These are phyloP conservation scores for Hippoglossus hippoglossus DNA, from an alignment of 2,797 vertebrate species.

Conservation along the genomic window DNA sequence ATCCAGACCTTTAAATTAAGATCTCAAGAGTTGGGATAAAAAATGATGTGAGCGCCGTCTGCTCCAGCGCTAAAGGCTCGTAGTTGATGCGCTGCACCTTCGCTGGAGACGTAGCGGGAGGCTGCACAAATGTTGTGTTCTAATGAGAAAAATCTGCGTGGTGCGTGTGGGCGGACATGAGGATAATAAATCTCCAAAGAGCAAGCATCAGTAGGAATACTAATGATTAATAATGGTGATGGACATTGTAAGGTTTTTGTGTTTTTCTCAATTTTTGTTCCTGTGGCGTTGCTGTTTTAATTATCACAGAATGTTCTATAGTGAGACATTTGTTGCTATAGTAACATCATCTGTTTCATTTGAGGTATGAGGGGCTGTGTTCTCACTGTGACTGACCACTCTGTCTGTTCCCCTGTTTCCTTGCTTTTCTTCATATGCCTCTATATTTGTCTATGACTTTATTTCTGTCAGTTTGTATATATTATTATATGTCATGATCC, in stretches of 20 bases:
- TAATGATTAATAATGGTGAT: slow-evolving; percentile 72
- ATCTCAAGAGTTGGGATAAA: slow-evolving; percentile 11
- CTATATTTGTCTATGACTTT: not conserved
- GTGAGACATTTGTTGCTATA: slow-evolving; percentile 50
- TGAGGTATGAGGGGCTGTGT: too few species aligned
- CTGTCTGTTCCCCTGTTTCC: not conserved
- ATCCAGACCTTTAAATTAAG: slow-evolving; percentile 30
- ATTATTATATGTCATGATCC: not conserved
- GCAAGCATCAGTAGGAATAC: slow-evolving; percentile 53
- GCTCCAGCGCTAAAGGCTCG: not conserved
- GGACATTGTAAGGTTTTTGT: slow-evolving; percentile 45
- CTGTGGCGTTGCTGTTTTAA: slow-evolving; percentile 20
- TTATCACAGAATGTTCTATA: slow-evolving; percentile 23
- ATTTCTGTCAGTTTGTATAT: not conserved
- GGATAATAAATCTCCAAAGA: slow-evolving; percentile 68
- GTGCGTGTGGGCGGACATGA: slow-evolving; percentile 58
- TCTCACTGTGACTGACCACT: not conserved
- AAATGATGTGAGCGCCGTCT: too few species aligned
- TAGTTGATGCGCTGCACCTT: slow-evolving; percentile 39
- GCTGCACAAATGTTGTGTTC: slow-evolving; percentile 46
- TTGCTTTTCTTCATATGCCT: not conserved
- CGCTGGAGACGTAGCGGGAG: slow-evolving; percentile 43
- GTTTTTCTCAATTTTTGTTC: not conserved
- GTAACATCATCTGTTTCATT: slow-evolving; percentile 40
- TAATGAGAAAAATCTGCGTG: slow-evolving; percentile 68